Conservation (phyloP, 2,113 vertebrate species). For the Anoura caudifer region DNA sequence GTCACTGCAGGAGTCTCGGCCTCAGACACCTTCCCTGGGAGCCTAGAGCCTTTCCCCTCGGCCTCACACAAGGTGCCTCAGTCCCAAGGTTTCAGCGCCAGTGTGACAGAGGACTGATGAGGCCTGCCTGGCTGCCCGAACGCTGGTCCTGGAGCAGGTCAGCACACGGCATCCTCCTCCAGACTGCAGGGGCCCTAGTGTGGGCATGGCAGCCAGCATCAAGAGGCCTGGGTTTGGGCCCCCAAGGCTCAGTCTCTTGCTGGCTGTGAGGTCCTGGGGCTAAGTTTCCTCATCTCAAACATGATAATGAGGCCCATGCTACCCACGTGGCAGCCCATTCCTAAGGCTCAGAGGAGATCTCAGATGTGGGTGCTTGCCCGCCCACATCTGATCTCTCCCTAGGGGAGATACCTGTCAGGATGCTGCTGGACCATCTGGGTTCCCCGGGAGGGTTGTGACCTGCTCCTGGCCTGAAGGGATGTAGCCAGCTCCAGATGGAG, state of each 20-base stretch:
- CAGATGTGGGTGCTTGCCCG: not conserved
- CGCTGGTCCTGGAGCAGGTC: accelerated
- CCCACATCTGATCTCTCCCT: not conserved
- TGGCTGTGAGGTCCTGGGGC: not conserved
- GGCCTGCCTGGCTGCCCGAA: not conserved
- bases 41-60: not conserved
- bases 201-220: not conserved
- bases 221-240: not conserved
- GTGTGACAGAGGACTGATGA: not conserved
- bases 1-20: too few species aligned
- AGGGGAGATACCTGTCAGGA: not conserved
- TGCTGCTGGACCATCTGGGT: not conserved
- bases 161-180: not conserved
- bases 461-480: not conserved
- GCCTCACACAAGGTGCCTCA: not conserved
- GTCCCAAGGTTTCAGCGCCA: not conserved
- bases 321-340: too few species aligned
- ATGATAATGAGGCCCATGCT: not conserved
- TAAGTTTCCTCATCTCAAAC: not conserved
- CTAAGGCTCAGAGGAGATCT: not conserved
- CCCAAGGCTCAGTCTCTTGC: not conserved
- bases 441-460: not conserved
- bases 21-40: not conserved
- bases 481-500: not conserved
- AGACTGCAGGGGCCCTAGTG: not conserved